Percentiles rank a stretch among this genome's conserved stretches.
Conservation (phyloP, 2,888 invertebrate species). For the Ophion ventricosus region DNA sequence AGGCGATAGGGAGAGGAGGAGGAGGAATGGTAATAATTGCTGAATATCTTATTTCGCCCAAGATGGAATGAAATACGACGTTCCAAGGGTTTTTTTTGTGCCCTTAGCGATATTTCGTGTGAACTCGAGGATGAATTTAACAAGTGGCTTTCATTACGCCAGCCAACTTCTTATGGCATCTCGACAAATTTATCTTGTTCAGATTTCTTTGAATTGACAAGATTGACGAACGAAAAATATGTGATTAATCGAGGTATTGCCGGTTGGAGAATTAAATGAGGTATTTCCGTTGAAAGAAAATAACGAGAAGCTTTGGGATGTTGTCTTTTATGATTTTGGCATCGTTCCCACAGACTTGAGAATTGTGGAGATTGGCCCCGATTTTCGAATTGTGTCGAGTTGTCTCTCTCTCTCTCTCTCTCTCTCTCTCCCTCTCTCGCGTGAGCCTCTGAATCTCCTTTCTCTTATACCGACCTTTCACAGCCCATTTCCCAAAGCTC, state of each 20-base stretch:
- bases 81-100: background rate
- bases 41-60: too few species aligned
- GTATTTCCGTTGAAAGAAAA: background rate
- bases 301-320: background rate
- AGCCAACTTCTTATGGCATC: background rate
- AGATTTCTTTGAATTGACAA: too few species aligned
- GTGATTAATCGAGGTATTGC: background rate
- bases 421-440: too few species aligned
- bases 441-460: slow-evolving; percentile 17
- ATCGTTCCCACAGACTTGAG: slow-evolving; percentile 13
- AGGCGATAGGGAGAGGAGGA: too few species aligned
- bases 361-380: slow-evolving; percentile 34
- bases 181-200: background rate
- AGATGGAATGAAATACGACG: slow-evolving; percentile 19
- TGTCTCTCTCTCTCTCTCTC: too few species aligned
- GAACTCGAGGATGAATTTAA: slow-evolving; percentile 53
- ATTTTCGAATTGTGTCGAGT: slow-evolving; percentile 32
- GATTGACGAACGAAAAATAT: background rate
- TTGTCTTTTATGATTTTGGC: slow-evolving; percentile 18
- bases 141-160: background rate
- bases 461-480: slow-evolving; percentile 6
- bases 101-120: background rate
- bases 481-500: slow-evolving; percentile 39
- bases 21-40: too few species aligned
- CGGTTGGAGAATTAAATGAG: background rate